Percentiles rank a stretch among this genome's conserved stretches.
phyloP scores from a whole-genome alignment of 1,140 invertebrate genomes.

The Drosophila ambigua region DNA sequence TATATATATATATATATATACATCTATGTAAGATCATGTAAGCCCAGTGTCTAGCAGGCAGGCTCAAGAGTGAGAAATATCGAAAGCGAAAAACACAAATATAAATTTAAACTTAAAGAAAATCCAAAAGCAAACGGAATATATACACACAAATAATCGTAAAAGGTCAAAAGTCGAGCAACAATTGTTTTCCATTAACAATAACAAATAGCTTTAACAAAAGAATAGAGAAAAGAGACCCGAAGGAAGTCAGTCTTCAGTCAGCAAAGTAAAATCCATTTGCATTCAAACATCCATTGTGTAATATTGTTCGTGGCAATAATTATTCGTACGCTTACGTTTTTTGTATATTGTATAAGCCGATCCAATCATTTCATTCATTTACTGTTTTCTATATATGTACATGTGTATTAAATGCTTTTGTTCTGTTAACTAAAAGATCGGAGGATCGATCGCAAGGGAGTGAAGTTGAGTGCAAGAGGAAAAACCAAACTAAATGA shows the following conservation, averaged over 20 bases:
- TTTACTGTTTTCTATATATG: conserved; percentile 44
- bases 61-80: conserved; percentile 77
- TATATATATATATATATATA: conserved; percentile 53
- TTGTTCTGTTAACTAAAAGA: conserved; percentile 63
- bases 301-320: conserved; percentile 35
- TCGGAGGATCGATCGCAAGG: conserved; percentile 22
- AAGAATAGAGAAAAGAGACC: conserved; percentile 14
- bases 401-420: conserved; percentile 63
- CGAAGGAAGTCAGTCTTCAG: conserved; percentile 3
- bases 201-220: conserved; percentile 80
- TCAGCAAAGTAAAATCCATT: conserved; percentile 14
- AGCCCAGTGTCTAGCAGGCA: conserved; percentile 74
- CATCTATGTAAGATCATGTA: conserved; percentile 46
- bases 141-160: conserved; percentile 33
- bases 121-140: conserved; percentile 12
- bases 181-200: conserved; percentile 74
- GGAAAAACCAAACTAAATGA: conserved; percentile 53
- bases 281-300: conserved; percentile 25
- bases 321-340: conserved; percentile 42
- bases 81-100: conserved; percentile 39
- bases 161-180: conserved; percentile 33
- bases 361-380: conserved; percentile 31
- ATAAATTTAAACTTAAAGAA: conserved; percentile 51
- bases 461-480: conserved; percentile 21
- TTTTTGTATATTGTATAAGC: conserved; percentile 40